Conservation (phyloP, 2,113 vertebrate species). For the Mellivora capensis region DNA sequence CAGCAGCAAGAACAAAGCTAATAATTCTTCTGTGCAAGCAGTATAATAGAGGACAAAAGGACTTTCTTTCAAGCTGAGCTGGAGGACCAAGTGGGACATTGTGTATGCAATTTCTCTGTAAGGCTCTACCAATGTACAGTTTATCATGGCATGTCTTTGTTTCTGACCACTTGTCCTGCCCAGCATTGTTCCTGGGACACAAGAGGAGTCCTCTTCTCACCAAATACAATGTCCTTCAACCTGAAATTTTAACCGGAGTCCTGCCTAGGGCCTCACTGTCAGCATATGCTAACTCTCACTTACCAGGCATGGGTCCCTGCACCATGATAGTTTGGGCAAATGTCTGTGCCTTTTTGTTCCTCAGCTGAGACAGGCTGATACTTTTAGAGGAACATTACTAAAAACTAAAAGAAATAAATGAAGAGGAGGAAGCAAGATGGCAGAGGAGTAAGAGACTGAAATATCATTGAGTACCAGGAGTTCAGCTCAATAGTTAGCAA, state of each 20-base stretch:
- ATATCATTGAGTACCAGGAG: no score
- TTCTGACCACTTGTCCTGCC: not conserved
- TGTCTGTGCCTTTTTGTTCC: not conserved
- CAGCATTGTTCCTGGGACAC: not conserved
- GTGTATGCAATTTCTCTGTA: not conserved
- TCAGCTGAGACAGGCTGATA: not conserved
- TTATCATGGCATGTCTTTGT: rapidly evolving
- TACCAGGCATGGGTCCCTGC: not conserved
- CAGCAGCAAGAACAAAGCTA: not conserved
- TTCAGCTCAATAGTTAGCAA: no score
- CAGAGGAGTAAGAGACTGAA: no score
- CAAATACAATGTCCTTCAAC: not conserved
- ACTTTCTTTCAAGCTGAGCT: not conserved
- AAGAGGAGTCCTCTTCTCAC: not conserved
- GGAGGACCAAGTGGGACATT: not conserved
- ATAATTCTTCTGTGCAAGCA: not conserved
- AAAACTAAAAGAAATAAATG: not conserved
- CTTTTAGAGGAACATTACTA: not conserved
- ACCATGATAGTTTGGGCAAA: not conserved
- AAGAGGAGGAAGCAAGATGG: not conserved
- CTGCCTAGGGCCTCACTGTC: not conserved
- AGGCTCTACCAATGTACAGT: rapidly evolving
- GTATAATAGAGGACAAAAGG: not conserved
- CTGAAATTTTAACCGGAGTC: not conserved
- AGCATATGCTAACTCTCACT: not conserved